Evolutionary conservation across 2,888 invertebrate genomes (phyloP), one percentile per base, ranked within the genome.

Genomic region (Tolmerus cingulatus): DNA sequence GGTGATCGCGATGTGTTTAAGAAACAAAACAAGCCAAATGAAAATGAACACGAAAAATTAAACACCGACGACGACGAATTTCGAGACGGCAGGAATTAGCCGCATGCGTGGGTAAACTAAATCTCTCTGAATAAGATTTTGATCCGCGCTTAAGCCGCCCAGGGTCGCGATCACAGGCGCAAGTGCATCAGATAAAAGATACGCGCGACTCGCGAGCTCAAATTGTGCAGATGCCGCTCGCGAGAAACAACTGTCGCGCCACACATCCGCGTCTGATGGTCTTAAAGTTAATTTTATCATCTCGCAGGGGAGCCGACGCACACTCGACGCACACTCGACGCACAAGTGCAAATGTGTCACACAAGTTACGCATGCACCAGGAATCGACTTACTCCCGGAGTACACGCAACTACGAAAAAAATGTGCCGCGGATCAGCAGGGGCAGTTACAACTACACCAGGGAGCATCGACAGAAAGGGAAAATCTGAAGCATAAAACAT

Each of bases 41-140:
- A 27, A 66, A 66, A 19, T 66, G 12, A 66, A 66, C 27, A 66
- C 66, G 66, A 66, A 66, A 66, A 66, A 66, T 66, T 46, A 66
- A 27, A 66, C 23, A 78, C 43, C 78, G 78, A n/a, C 37, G 77
- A 9, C 19, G 43, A 76, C 76, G 78, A 78, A 19, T 78, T 78
- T 78, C 12, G 19, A 78, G n/a, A 19, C 43, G 40, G 9, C 43
- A n/a, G 30, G 51, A 46, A 51, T 79, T 79, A 79, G 51, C 55
- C 79, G 79, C 79, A 30, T 46, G 79, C 79, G 79, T 79, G 46
- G 79, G 79, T 79, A 55, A 79, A 46, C 51, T 27, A 79, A 79
- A 51, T 79, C 46, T 79, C 79, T 46, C 37, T n/a, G 51, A 79
- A 66, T 46, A 66, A 66, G 23, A 66, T 66, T 19, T 19, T 66